These are phyloP conservation scores for Macrophya annulata DNA, from an alignment of 2,888 invertebrate genomes.

Conservation along the genomic window DNA sequence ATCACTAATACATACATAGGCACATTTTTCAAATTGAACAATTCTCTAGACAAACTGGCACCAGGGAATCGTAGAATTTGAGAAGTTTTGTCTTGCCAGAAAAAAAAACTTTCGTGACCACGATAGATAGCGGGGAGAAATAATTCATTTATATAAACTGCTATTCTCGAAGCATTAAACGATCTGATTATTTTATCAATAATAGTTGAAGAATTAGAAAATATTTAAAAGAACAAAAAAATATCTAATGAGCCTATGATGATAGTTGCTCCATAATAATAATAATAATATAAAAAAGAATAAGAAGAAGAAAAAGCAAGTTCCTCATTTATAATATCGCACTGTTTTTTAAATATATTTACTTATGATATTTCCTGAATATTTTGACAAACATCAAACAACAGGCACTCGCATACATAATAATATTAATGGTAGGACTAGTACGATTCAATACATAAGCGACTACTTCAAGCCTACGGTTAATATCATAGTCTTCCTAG, in stretches of 20 bases:
- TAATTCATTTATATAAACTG: neutral
- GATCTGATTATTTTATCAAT: slow-evolving; percentile 38
- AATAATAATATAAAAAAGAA: neutral
- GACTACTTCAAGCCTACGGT: slow-evolving; percentile 76
- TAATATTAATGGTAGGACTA: slow-evolving; percentile 60
- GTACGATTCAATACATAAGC: slow-evolving; percentile 57
- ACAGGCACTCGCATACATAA: slow-evolving; percentile 52
- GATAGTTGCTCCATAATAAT: slow-evolving; percentile 27
- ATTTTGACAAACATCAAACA: slow-evolving; percentile 60
- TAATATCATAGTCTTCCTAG: slow-evolving; percentile 79
- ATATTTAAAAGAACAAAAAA: neutral
- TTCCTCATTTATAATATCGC: slow-evolving; percentile 66
- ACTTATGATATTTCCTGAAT: slow-evolving; percentile 59
- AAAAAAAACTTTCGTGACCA: slow-evolving; percentile 6
- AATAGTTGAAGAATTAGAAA: slow-evolving; percentile 6
- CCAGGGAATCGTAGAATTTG: slow-evolving; percentile 36
- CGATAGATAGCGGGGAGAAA: neutral
- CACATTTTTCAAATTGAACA: slow-evolving; percentile 6
- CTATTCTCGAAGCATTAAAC: slow-evolving; percentile 37
- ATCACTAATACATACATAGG: slow-evolving; percentile 15
- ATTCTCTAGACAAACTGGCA: slow-evolving; percentile 42
- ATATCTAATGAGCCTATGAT: neutral
- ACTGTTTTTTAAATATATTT: slow-evolving; percentile 56
- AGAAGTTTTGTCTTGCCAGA: neutral
- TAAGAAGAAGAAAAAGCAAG: slow-evolving; percentile 57